phyloP scores from a whole-genome alignment of 2,113 vertebrate species.

The Holacanthus passer region DNA sequence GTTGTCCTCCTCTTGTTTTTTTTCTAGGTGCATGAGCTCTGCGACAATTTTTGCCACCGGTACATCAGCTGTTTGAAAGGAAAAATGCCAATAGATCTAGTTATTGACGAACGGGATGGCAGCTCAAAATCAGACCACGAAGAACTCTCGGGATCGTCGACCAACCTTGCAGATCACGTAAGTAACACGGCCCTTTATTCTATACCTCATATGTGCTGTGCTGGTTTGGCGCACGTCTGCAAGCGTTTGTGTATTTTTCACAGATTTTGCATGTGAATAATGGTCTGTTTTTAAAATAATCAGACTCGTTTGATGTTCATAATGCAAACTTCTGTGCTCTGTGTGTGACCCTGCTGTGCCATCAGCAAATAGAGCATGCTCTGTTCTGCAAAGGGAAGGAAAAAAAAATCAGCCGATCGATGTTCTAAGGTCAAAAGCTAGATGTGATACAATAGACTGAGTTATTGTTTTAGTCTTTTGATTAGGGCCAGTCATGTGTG shows the following conservation, averaged over 20 bases:
- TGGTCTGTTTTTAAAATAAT: neutral
- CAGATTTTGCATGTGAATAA: neutral
- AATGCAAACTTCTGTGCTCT: slow-evolving; percentile 47
- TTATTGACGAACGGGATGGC: slow-evolving; percentile 99
- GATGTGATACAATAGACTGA: slow-evolving; percentile 79
- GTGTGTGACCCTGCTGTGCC: slow-evolving; percentile 65
- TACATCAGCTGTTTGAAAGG: slow-evolving; percentile 99
- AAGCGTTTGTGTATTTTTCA: slow-evolving; percentile 4
- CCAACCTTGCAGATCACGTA: slow-evolving; percentile 99
- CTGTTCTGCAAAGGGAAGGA: slow-evolving; percentile 71
- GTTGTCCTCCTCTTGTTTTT: slow-evolving; percentile 61
- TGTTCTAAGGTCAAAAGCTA: slow-evolving; percentile 81
- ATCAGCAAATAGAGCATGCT: slow-evolving; percentile 71
- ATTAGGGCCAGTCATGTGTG: slow-evolving; percentile 80
- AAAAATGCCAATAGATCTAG: slow-evolving; percentile 99
- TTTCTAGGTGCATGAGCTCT: slow-evolving; percentile 97
- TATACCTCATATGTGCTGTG: slow-evolving; percentile 28
- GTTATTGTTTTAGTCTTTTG: slow-evolving; percentile 85
- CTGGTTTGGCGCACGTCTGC: slow-evolving; percentile 13
- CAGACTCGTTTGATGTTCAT: slow-evolving; percentile 26
- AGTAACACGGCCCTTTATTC: slow-evolving; percentile 80
- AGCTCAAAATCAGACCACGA: slow-evolving; percentile 99
- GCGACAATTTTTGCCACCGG: slow-evolving; percentile 99
- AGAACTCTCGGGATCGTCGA: slow-evolving; percentile 99
- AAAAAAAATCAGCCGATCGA: slow-evolving; percentile 74